These are phyloP conservation scores for Tragelaphus scriptus DNA, from an alignment of 2,113 vertebrate genomes.

Conservation along the genomic window DNA sequence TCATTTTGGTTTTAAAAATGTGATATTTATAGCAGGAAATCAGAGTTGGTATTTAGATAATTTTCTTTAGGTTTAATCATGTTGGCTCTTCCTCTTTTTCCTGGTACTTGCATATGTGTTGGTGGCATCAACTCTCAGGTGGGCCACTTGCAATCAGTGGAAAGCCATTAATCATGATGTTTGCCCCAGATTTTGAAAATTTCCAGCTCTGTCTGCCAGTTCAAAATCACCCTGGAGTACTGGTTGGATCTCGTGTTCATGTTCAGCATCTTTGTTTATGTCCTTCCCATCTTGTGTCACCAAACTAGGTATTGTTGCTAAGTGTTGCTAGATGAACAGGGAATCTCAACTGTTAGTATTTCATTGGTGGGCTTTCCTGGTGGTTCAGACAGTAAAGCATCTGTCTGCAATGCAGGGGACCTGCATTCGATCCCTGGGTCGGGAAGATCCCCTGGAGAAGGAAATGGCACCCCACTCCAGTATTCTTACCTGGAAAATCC, in stretches of 20 bases:
- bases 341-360: background rate
- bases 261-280: background rate
- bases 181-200: constrained; percentile 35
- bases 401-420: too few relatives aligned
- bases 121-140: background rate
- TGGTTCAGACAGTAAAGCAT: too few relatives aligned
- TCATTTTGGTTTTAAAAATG: background rate
- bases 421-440: too few relatives aligned
- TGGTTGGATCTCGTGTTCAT: background rate
- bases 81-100: background rate
- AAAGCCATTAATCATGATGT: constrained; percentile 23
- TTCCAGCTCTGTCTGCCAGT: background rate
- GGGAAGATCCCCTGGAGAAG: too few relatives aligned
- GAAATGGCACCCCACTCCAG: too few relatives aligned
- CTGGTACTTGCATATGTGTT: background rate
- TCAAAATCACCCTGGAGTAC: background rate
- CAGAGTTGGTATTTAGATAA: background rate
- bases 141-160: background rate
- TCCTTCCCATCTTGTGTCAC: background rate
- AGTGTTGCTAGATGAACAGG: background rate
- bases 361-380: background rate
- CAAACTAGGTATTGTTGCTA: background rate
- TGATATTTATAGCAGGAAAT: background rate
- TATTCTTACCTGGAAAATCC: too few relatives aligned
- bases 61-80: background rate